Evolutionary conservation across 2,113 vertebrate species (phyloP).

Genomic region (Romanogobio albipinnatus): DNA sequence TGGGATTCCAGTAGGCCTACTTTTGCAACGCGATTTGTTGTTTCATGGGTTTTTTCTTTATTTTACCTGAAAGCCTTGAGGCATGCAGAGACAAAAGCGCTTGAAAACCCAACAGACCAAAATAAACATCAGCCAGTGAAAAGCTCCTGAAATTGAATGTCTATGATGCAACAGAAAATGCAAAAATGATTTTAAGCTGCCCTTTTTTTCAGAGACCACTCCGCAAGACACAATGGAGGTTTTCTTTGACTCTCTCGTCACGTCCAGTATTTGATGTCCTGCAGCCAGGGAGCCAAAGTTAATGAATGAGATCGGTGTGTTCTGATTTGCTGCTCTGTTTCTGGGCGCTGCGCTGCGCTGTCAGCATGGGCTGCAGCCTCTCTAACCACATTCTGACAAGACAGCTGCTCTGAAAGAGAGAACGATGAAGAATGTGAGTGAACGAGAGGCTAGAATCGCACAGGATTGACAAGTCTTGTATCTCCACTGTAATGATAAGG

Average conservation of each 20-base stretch:
- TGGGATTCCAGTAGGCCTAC: constrained; percentile 65
- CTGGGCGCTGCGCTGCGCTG: constrained; percentile 53
- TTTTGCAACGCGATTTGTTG: constrained; percentile 54
- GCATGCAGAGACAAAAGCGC: not conserved
- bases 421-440: constrained; percentile 48
- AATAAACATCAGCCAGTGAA: not conserved
- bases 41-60: not conserved
- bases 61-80: not conserved
- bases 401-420: constrained; percentile 58
- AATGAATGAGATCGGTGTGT: constrained; percentile 72
- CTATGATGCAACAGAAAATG: not conserved
- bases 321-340: constrained; percentile 60
- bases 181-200: constrained; percentile 40
- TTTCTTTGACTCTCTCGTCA: constrained; percentile 67
- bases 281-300: constrained; percentile 65
- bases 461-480: constrained; percentile 36
- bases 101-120: not conserved
- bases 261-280: constrained; percentile 67
- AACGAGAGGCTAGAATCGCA: constrained; percentile 31
- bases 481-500: constrained; percentile 58
- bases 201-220: constrained; percentile 56
- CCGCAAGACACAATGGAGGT: constrained; percentile 59
- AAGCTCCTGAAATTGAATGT: constrained; percentile 20
- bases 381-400: constrained; percentile 55
- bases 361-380: constrained; percentile 62